Evolutionary conservation across 1,140 invertebrate genomes (phyloP).

Genomic region (Macrostomum lignano): DNA sequence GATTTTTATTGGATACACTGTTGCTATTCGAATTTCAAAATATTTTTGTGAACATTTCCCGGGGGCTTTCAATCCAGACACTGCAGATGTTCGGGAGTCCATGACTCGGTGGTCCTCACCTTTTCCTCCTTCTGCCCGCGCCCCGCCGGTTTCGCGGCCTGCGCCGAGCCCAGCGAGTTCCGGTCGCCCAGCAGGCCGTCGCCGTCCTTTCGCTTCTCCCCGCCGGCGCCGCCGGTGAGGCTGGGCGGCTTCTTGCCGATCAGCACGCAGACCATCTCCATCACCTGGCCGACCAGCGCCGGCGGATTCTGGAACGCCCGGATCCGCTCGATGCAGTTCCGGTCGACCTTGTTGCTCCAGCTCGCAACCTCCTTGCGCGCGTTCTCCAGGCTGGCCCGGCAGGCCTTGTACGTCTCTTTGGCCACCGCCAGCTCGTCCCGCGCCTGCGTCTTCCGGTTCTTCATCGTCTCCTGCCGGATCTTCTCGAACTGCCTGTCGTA

Average conservation of each 20-base stretch:
- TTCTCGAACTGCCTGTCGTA: constrained; percentile 26
- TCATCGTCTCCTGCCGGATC: constrained; percentile 22
- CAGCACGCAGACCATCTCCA: constrained; percentile 27
- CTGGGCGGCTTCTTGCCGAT: constrained; percentile 21
- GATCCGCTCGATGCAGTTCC: constrained; percentile 20
- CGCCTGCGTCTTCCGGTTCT: constrained; percentile 16
- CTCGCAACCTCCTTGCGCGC: constrained; percentile 14
- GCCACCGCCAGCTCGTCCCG: constrained; percentile 16
- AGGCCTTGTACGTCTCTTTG: constrained; percentile 13
- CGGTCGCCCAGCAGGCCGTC: no score
- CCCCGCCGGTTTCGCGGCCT: no score
- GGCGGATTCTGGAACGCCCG: constrained; percentile 21
- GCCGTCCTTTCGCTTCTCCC: no score
- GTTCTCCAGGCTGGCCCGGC: background rate
- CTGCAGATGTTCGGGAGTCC: no score
- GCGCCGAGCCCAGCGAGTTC: no score
- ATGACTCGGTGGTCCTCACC: no score
- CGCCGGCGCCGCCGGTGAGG: no score
- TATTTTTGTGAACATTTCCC: no score
- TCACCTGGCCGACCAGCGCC: constrained; percentile 15
- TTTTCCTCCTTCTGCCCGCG: no score
- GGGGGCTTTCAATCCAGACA: no score
- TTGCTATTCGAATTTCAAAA: no score
- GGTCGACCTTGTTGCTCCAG: constrained; percentile 22
- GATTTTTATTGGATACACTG: no score